Evolutionary conservation across 2,888 invertebrate genomes (phyloP).

Genomic region (Drosophila formosana): DNA sequence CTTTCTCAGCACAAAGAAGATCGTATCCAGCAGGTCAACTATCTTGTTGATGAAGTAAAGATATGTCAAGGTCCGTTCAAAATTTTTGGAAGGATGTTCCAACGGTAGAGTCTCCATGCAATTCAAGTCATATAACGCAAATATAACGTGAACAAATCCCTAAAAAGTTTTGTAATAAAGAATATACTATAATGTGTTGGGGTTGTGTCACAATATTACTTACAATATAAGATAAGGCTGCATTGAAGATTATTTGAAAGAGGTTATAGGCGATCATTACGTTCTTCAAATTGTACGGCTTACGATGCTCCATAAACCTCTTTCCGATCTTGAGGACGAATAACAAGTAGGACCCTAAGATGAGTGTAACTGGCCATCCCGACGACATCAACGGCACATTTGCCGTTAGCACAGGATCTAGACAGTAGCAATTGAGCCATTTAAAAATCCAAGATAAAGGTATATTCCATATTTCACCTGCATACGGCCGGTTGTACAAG

Average conservation of each 20-base stretch:
- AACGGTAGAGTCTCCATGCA: constrained; percentile 45
- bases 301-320: constrained; percentile 89
- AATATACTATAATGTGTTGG: too few species aligned
- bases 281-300: constrained; percentile 90
- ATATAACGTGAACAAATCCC: constrained; percentile 23
- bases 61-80: constrained; percentile 32
- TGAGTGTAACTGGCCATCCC: too few species aligned
- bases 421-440: too few species aligned
- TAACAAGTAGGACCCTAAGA: constrained; percentile 86
- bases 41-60: constrained; percentile 50
- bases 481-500: too few species aligned
- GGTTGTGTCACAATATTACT: not conserved
- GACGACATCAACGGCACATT: too few species aligned
- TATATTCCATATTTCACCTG: too few species aligned
- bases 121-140: constrained; percentile 25
- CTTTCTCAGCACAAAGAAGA: constrained; percentile 64
- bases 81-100: constrained; percentile 27
- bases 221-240: not conserved
- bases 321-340: constrained; percentile 91
- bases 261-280: constrained; percentile 92
- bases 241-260: constrained; percentile 88
- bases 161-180: too few species aligned
- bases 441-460: too few species aligned
- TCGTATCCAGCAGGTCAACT: constrained; percentile 57
- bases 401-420: too few species aligned